Conservation (phyloP, 2,888 invertebrate genomes). For the Sarcophaga variegata region DNA sequence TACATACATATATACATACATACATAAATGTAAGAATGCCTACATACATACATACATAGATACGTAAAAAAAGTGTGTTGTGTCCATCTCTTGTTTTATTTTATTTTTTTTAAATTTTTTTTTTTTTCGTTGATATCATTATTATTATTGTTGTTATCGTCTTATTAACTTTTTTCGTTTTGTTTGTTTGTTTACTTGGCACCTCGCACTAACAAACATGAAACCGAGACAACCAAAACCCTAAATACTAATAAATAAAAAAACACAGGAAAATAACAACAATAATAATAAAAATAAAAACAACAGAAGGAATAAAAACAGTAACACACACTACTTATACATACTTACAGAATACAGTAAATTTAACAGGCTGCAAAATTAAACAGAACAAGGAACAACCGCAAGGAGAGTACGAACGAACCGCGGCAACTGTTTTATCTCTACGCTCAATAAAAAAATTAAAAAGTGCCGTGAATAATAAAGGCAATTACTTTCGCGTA, state of each 20-base stretch:
- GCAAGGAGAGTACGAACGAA: background rate
- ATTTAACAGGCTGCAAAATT: background rate
- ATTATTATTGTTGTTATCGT: constrained; percentile 28
- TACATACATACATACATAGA: background rate
- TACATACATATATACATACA: background rate
- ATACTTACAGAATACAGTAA: background rate
- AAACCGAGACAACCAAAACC: constrained; percentile 58
- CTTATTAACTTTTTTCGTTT: constrained; percentile 40
- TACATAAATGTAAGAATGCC: background rate
- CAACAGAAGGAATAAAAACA: background rate
- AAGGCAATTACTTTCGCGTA: background rate
- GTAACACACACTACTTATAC: background rate
- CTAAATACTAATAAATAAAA: constrained; percentile 45
- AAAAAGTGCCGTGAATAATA: no score
- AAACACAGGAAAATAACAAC: constrained; percentile 32
- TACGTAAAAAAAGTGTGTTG: background rate
- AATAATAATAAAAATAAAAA: background rate
- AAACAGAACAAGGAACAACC: background rate
- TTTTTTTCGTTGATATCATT: constrained; percentile 7
- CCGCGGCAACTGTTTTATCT: background rate
- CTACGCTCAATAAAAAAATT: background rate
- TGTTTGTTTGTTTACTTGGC: constrained; percentile 62
- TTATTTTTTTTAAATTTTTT: constrained; percentile 4
- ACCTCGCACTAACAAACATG: constrained; percentile 60
- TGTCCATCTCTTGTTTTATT: background rate